These are phyloP conservation scores for Enteromius argenteus DNA, from an alignment of 2,797 vertebrate species.

Conservation along the genomic window DNA sequence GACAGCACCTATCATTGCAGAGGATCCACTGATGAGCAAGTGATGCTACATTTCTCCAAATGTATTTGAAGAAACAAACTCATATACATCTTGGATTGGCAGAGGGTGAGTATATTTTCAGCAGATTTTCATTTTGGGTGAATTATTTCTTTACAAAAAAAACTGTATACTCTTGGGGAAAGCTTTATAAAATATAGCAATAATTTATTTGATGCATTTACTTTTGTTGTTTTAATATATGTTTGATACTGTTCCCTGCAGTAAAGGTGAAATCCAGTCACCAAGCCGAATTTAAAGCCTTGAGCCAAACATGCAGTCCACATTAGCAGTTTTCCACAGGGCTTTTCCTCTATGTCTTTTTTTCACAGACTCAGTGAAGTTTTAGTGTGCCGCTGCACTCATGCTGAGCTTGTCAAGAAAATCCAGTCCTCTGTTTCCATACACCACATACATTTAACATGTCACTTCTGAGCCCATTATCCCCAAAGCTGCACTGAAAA, in stretches of 20 bases:
- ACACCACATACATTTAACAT: conserved; percentile 7
- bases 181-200: neutral
- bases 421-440: conserved; percentile 27
- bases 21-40: neutral
- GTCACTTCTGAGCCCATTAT: conserved; percentile 48
- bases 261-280: conserved; percentile 7
- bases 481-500: conserved; percentile 18
- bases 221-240: neutral
- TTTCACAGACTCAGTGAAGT: neutral
- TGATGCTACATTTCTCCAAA: neutral
- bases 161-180: neutral
- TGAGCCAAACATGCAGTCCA: conserved; percentile 19
- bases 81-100: neutral
- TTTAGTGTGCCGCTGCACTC: conserved; percentile 19
- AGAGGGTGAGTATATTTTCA: neutral
- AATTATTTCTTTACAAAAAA: neutral
- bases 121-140: neutral
- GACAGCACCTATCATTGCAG: neutral
- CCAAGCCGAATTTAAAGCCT: conserved; percentile 3
- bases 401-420: conserved; percentile 43
- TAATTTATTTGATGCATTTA: neutral
- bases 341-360: conserved; percentile 18
- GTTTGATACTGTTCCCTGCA: neutral
- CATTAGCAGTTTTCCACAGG: conserved; percentile 37
- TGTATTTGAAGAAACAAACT: neutral